Evolutionary conservation across 2,113 vertebrate genomes (phyloP).

Genomic region (Equus przewalskii): DNA sequence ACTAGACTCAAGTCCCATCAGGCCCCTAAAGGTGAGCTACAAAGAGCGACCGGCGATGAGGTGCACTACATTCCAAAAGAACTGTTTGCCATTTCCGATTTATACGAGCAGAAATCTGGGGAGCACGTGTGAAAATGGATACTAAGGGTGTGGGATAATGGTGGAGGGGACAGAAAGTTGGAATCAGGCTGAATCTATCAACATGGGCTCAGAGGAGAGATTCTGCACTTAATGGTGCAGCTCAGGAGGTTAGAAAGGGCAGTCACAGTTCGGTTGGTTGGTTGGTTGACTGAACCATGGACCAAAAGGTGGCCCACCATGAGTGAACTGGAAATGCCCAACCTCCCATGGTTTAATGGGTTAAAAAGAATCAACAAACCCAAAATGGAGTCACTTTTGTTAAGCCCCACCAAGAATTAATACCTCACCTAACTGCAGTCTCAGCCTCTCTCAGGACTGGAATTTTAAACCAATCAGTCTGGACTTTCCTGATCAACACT

Average conservation of each 20-base stretch:
- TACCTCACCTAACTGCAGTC: too few species aligned
- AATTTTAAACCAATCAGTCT: too few species aligned
- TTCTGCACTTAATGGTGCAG: not conserved
- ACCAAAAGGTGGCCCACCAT: not conserved
- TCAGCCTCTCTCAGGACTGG: too few species aligned
- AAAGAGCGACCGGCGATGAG: not conserved
- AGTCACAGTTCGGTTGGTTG: not conserved
- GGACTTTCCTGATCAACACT: too few species aligned
- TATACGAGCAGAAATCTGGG: not conserved
- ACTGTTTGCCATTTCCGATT: not conserved
- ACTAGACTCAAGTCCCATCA: not conserved
- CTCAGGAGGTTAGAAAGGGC: not conserved
- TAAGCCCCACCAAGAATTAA: too few species aligned
- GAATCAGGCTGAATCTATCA: not conserved
- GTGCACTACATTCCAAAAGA: not conserved
- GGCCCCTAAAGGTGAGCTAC: not conserved
- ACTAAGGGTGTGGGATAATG: not conserved
- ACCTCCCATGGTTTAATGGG: not conserved
- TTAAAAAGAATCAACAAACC: too few species aligned
- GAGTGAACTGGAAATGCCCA: not conserved
- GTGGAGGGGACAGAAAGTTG: not conserved
- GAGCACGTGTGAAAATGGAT: not conserved
- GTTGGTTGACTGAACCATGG: not conserved
- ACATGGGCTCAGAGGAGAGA: not conserved
- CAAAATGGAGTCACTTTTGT: too few species aligned